phyloP scores from a whole-genome alignment of 2,797 vertebrate species.

The Silurus aristotelis region DNA sequence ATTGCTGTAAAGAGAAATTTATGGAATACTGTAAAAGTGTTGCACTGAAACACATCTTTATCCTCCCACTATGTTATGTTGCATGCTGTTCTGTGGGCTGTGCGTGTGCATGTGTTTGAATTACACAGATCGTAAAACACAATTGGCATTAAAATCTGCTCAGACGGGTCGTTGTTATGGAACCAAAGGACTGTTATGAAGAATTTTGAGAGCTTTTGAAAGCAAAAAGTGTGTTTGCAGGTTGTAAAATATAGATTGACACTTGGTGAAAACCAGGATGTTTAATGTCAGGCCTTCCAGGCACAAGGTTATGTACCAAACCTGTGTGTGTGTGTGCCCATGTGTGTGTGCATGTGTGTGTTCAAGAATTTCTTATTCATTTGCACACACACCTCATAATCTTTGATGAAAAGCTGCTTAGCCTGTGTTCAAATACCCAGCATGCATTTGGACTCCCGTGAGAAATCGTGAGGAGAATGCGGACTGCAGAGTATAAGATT shows the following conservation, averaged over 20 bases:
- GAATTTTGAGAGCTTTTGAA: not conserved
- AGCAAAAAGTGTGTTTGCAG: not conserved
- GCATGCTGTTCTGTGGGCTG: not conserved
- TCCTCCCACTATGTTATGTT: not conserved
- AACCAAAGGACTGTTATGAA: not conserved
- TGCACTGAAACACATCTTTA: not conserved
- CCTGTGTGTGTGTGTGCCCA: not conserved
- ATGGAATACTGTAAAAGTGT: not conserved
- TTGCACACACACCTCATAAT: not conserved
- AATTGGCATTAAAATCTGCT: slow-evolving; percentile 5
- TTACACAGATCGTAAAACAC: not conserved
- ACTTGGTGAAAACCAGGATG: not conserved
- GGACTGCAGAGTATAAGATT: slow-evolving; percentile 10
- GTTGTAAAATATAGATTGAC: slow-evolving; percentile 9
- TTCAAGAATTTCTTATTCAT: not conserved
- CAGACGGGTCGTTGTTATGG: not conserved
- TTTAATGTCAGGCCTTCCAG: slow-evolving; percentile 7
- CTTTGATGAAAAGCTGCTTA: slow-evolving; percentile 21
- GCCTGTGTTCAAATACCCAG: slow-evolving; percentile 34
- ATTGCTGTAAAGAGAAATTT: not conserved
- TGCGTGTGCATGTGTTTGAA: not conserved
- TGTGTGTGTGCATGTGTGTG: no score
- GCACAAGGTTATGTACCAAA: slow-evolving; percentile 38
- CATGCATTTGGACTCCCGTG: slow-evolving; percentile 22
- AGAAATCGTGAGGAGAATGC: slow-evolving; percentile 25